Base-by-base conservation (phyloP, 2,888 invertebrate species). In the Yponomeuta sedellus region DNA sequence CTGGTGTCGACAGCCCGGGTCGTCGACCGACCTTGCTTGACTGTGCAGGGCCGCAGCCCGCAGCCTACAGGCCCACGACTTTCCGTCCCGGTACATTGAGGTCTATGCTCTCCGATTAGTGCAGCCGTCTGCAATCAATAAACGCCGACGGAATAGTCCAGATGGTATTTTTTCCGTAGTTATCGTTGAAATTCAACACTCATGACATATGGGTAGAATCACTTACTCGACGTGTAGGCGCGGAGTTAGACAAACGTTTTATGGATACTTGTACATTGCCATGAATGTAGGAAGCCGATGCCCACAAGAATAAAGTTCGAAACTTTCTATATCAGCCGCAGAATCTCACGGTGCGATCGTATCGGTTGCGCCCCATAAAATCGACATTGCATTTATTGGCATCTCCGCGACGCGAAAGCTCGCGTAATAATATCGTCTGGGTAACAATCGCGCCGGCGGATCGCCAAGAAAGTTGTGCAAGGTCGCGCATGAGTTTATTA, bases 11-110 rank as follows among this genome's bases (percentile, higher is more conserved):
- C 64, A 64, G 11, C 56, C 16, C 74, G 81, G 89, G 87, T 90
- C 88, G 85, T 74, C 85, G 90, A 86, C 90, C 90, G 90, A 85
- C 90, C 90, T 91, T 91, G 89, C 88, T 82, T 40, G 34, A 61
- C 82, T 73, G 82, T 82, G 81, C 83, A 80, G 80, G 82, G 84
- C 85, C 84, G 73, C 57, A 34, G 71, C 73, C 85, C 84, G 73
- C 57, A 34, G 71, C 73, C 80, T 77, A 78, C 72, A 85, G 84
- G 85, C 86, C 86, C 87, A 80, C 74, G 44, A 52, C 44, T 52
- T 52, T 52, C 44, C 5, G 44, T 52, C 3, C 44, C 12, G 44
- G 16, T 52, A 16, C 44, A 52, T 52, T 52, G 44, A 52, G 44
- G 16, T 52, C 44, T 52, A 16, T 52, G 44, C 16, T 52, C 16